phyloP scores from a whole-genome alignment of 92 coral and sea anemone genomes.

The Heliopora coerulea region DNA sequence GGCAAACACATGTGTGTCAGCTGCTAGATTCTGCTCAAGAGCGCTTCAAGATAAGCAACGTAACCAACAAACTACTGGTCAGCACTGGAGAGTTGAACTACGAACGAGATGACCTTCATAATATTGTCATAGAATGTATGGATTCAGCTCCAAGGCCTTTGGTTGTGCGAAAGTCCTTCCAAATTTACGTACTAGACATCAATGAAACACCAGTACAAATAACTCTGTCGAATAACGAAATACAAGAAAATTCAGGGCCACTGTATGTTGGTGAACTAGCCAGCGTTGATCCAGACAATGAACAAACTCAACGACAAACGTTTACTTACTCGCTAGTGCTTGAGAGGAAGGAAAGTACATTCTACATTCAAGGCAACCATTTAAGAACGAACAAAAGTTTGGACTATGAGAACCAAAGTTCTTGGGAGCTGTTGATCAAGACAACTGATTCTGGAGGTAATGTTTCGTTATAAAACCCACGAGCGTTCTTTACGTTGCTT shows the following conservation, averaged over 20 bases:
- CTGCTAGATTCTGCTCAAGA: conserved; percentile 58
- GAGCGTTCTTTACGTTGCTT: too few relatives aligned
- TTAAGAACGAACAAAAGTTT: conserved; percentile 72
- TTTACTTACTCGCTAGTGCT: conserved; percentile 5
- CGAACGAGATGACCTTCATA: conserved; percentile 54
- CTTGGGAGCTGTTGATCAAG: conserved; percentile 63
- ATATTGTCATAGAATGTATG: conserved; percentile 63
- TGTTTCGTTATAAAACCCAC: too few relatives aligned
- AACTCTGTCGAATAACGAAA: conserved; percentile 16
- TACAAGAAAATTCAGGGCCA: conserved; percentile 30
- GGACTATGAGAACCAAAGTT: conserved; percentile 71
- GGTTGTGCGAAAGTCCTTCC: conserved; percentile 18
- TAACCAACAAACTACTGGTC: conserved; percentile 59
- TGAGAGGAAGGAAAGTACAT: conserved; percentile 47
- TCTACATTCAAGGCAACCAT: conserved; percentile 52
- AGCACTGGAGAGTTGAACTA: conserved; percentile 73
- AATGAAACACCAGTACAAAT: conserved; percentile 28
- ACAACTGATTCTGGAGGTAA: conserved; percentile 76
- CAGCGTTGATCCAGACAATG: conserved; percentile 22
- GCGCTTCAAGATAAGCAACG: conserved; percentile 41
- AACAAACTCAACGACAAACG: not conserved
- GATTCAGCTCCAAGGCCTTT: conserved; percentile 60
- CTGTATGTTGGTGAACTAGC: conserved; percentile 15
- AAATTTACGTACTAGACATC: conserved; percentile 23
- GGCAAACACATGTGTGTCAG: conserved; percentile 76